Evolutionary conservation across 2,888 invertebrate species (phyloP), one percentile per base, ranked within the genome.

Genomic region (Leptothorax acervorum): DNA sequence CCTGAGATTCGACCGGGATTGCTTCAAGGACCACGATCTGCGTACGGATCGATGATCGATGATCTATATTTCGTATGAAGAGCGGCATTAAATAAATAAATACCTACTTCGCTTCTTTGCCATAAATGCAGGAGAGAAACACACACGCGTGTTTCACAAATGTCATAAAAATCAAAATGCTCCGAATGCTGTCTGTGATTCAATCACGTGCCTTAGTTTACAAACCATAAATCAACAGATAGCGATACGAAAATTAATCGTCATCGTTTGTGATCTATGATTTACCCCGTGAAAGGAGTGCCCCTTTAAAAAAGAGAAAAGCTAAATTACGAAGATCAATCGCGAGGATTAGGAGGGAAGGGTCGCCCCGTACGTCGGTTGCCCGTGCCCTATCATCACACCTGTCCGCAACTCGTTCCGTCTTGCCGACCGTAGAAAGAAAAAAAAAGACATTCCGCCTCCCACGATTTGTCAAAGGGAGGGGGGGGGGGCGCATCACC

Each of bases 341-440:
- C 39, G 53, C n/a, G 6, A 12, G 53, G 75, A 60, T 73, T 18
- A 48, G 45, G 15, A 75, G 31, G 48, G 53, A 63, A 28, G 68
- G 53, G 9, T 39, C 18, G 53, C 23, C 76, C 18, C 18, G 39
- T 23, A 23, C 23, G 23, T 66, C 35, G 35, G 23, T 39, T 68
- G 28, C 12, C 66, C 51, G 39, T 53, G 51, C 68, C 68, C 78
- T 68, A 78, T 78, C 68, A 78, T 78, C 78, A 53, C 78, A 78
- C 78, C 78, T 78, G 68, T 78, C 78, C 53, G 76, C 76, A 39
- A 39, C 31, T 5, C 63, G 45, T 66, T 53, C 39, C 39, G 42
- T 55, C 60, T 75, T 12, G 45, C 48, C 48, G 18, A 23, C 31
- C 75, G 31, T 60, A 75, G 35, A 23, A 75, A 73, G 66, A 81